Percentiles rank a stretch among this genome's conserved stretches.
Conservation (phyloP, 2,888 invertebrate genomes). For the Drosophila tanythrix region DNA sequence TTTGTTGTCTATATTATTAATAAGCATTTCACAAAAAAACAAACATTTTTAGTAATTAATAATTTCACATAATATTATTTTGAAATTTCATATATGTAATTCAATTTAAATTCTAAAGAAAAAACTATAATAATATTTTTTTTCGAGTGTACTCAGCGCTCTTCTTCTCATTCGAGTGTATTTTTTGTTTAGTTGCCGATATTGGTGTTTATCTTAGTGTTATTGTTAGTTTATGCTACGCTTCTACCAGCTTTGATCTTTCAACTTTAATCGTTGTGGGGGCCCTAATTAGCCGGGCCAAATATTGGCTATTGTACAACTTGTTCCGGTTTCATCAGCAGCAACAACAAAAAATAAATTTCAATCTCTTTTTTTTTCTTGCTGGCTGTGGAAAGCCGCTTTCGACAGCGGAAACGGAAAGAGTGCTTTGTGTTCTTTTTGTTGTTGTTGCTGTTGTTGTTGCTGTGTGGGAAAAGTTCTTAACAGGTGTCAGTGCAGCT, state of each 20-base stretch:
- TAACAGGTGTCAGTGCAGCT: slow-evolving; percentile 52
- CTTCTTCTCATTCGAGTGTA: neutral
- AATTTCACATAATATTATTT: neutral
- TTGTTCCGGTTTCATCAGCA: slow-evolving; percentile 69
- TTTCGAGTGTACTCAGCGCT: neutral
- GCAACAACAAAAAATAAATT: slow-evolving; percentile 8
- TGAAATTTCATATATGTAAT: neutral
- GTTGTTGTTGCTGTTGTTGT: slow-evolving; percentile 14
- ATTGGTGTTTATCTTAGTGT: slow-evolving; percentile 53
- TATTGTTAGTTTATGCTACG: slow-evolving; percentile 40
- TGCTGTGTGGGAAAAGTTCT: slow-evolving; percentile 55
- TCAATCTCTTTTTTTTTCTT: slow-evolving; percentile 20
- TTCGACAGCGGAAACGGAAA: slow-evolving; percentile 62
- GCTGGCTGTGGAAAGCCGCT: slow-evolving; percentile 57
- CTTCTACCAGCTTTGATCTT: slow-evolving; percentile 42
- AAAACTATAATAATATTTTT: neutral
- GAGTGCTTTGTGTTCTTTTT: slow-evolving; percentile 41
- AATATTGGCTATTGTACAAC: slow-evolving; percentile 36
- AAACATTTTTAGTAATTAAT: no score
- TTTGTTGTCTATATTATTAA: neutral
- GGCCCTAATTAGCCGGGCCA: slow-evolving; percentile 44
- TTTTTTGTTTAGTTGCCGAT: slow-evolving; percentile 43
- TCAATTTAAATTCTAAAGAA: no score
- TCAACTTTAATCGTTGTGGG: slow-evolving; percentile 31
- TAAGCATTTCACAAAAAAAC: neutral